Evolutionary conservation across 2,888 invertebrate species (phyloP).

Genomic region (Melanophora roralis): DNA sequence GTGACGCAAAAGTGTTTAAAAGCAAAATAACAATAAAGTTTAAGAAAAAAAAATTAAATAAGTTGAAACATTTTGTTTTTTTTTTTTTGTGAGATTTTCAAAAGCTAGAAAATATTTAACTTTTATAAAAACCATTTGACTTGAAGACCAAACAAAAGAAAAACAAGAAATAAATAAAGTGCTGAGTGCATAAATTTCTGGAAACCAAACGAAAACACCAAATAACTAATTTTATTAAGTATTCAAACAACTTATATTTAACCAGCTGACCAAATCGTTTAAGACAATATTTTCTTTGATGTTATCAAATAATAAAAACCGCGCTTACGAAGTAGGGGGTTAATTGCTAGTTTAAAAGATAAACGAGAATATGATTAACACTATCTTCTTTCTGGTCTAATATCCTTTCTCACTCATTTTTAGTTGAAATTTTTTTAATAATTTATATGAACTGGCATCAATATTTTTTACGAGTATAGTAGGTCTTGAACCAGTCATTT

Average conservation of each 20-base stretch:
- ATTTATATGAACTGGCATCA: too few relatives aligned
- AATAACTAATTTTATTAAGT: constrained; percentile 44
- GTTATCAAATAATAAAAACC: too few relatives aligned
- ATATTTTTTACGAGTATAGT: too few relatives aligned
- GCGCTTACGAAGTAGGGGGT: too few relatives aligned
- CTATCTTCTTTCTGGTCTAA: too few relatives aligned
- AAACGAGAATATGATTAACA: too few relatives aligned
- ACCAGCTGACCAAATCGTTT: too few relatives aligned
- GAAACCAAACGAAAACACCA: constrained; percentile 9
- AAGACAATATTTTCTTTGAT: too few relatives aligned
- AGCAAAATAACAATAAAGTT: background rate
- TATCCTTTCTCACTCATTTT: too few relatives aligned
- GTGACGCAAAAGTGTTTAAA: constrained; percentile 63
- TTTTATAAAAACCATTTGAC: constrained; percentile 55
- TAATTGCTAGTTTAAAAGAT: too few relatives aligned
- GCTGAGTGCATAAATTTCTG: constrained; percentile 59
- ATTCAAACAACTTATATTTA: constrained; percentile 51
- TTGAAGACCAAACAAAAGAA: constrained; percentile 19
- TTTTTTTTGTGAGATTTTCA: constrained; percentile 6
- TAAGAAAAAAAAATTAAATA: background rate
- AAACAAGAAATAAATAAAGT: constrained; percentile 23
- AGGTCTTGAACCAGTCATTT: too few relatives aligned
- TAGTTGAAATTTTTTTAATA: too few relatives aligned
- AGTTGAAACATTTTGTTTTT: background rate
- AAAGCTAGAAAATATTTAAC: constrained; percentile 30